Conservation (phyloP, 1,140 invertebrate species). For the Penaeus vannamei region DNA sequence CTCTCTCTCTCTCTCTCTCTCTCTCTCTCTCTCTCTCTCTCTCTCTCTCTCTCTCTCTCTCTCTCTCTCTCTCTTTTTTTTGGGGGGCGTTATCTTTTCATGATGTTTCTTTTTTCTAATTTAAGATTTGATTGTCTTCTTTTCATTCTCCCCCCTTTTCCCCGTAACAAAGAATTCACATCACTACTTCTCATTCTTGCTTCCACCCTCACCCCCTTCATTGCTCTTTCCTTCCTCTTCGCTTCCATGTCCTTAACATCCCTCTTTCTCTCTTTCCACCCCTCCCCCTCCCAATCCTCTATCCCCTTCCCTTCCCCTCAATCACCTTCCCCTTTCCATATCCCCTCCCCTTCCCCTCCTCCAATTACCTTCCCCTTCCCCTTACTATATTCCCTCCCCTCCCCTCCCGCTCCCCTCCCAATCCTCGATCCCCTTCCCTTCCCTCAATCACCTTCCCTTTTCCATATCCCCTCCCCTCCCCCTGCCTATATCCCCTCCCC, state of each 20-base stretch:
- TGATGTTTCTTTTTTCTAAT: no score
- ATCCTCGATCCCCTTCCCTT: neutral
- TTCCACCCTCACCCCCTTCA: neutral
- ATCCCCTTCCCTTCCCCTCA: neutral
- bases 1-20: neutral
- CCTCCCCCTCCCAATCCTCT: neutral
- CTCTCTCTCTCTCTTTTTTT: neutral
- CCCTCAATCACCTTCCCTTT: neutral
- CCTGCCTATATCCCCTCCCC: neutral
- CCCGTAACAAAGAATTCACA: neutral
- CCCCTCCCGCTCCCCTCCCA: neutral
- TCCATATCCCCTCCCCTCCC: neutral
- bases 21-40: no score
- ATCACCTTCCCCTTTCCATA: neutral
- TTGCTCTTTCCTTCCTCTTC: neutral
- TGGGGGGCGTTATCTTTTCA: no score
- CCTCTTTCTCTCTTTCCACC: neutral
- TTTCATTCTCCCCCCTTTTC: neutral
- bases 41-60: no score
- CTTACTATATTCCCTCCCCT: neutral
- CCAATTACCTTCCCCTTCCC: neutral
- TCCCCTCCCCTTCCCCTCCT: neutral
- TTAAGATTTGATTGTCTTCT: no score
- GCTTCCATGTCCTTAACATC: neutral
- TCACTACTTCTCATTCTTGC: neutral